These are phyloP conservation scores for Murina feae DNA, from an alignment of 2,113 vertebrate species.

Conservation along the genomic window DNA sequence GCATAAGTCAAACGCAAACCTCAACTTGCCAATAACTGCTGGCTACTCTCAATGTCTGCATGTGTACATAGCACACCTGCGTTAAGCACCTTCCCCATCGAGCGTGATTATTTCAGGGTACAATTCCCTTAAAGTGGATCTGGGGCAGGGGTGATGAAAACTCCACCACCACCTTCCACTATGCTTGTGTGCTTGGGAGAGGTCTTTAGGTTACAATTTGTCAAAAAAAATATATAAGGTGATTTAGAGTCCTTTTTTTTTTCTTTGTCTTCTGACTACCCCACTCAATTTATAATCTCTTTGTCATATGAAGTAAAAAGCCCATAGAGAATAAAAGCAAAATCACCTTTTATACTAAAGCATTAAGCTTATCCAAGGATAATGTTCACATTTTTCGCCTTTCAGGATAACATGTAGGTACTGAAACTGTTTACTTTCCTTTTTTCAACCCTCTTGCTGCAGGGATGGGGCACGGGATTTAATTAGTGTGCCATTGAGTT, in stretches of 20 bases:
- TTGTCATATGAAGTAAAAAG: conserved; percentile 11
- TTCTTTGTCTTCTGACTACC: not conserved
- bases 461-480: not conserved
- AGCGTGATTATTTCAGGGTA: not conserved
- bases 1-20: not conserved
- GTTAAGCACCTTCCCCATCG: not conserved
- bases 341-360: not conserved
- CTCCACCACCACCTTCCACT: not conserved
- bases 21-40: not conserved
- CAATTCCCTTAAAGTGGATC: not conserved
- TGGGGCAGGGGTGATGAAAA: not conserved
- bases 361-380: not conserved
- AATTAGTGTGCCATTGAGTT: conserved; percentile 51
- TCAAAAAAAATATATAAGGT: not conserved
- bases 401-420: not conserved
- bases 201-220: not conserved
- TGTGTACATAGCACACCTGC: too few species aligned
- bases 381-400: not conserved
- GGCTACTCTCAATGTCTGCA: not conserved
- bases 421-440: not conserved
- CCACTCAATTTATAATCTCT: not conserved
- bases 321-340: not conserved
- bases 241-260: not conserved
- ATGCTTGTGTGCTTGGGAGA: not conserved
- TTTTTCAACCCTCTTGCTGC: conserved; percentile 57